Evolutionary conservation across 2,797 vertebrate genomes (phyloP), one percentile per base, ranked within the genome.

Genomic region (Tauraco hartlaubi): DNA sequence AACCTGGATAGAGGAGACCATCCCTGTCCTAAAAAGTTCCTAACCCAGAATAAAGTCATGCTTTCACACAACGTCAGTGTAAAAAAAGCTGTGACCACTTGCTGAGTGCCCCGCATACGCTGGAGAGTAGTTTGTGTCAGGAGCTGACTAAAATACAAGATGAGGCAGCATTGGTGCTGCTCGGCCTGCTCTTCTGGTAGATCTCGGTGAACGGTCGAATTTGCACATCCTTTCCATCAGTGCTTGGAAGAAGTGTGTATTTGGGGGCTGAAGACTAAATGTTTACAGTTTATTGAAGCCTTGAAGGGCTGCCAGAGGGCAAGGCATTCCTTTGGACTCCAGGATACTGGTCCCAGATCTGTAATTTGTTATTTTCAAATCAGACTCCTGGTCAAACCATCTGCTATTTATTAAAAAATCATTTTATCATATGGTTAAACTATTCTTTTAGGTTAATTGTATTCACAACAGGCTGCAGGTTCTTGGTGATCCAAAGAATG

Each of bases 81-180:
- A 29, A 21, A 33, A 49, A 55, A 61, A 52, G 64, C 85, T 76
- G 63, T 23, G 77, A 15, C 8, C 7, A 0, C 59, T 17, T 25
- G 22, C 31, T 28, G 43, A 58, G 43, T 61, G 75, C 15, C 25
- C 54, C 3, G 1, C 1, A 0, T 22, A 8, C 15, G 9, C 5
- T 66, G 66, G 41, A 43, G 29, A 31, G 51, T 3, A 9, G 8
- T 63, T 67, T 61, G 33, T 29, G 67, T 9, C 66, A 61, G 67
- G 41, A 72, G 48, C 41, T 19, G 54, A 3, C 68, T 31, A 25
- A 56, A 92, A 51, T 12, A 3, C 20, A 21, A 25, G 25, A 4
- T 18, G 76, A 54, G 51, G 46, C 43, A 59, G 16, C 9, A 19
- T 2, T 59, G 56, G 21, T 82, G 55, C 37, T 52, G 28, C 39